These are phyloP conservation scores for Ptychobarbus kaznakovi DNA, from an alignment of 2,797 vertebrate genomes.

Conservation along the genomic window DNA sequence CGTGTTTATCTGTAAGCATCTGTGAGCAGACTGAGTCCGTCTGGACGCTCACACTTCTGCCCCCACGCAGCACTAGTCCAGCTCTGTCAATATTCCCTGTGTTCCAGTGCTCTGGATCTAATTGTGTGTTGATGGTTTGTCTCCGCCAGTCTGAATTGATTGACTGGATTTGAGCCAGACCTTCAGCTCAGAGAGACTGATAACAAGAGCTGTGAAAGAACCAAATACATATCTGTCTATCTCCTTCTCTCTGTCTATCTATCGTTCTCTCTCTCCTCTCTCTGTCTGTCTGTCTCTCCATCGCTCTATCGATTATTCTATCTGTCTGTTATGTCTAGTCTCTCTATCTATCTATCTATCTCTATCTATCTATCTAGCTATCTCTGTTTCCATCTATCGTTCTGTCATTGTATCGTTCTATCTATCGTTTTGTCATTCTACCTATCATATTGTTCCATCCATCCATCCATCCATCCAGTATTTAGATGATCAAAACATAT, in stretches of 20 bases:
- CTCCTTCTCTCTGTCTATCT: background rate
- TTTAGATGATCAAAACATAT: too few relatives aligned
- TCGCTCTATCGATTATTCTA: too few relatives aligned
- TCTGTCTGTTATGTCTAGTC: too few relatives aligned
- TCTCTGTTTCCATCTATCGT: too few relatives aligned
- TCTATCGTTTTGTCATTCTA: too few relatives aligned
- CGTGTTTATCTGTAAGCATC: conserved; percentile 27
- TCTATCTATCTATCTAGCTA: too few relatives aligned
- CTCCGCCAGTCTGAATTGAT: conserved; percentile 32
- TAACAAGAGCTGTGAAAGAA: background rate
- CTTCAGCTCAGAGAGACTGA: conserved; percentile 22
- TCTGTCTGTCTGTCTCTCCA: too few relatives aligned
- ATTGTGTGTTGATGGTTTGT: conserved; percentile 35
- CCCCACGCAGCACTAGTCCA: background rate
- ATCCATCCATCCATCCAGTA: too few relatives aligned
- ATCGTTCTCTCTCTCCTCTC: too few relatives aligned
- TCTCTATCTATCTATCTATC: too few relatives aligned
- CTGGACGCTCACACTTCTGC: background rate
- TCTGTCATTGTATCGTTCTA: too few relatives aligned
- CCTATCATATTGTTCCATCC: background rate
- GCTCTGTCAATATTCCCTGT: conserved; percentile 13
- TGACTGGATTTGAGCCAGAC: conserved; percentile 5
- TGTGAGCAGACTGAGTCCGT: background rate
- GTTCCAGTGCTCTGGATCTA: conserved; percentile 3
- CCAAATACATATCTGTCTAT: background rate